Evolutionary conservation across 2,797 vertebrate genomes (phyloP), one percentile per base, ranked within the genome.

Genomic region (Pelobates cultripes): DNA sequence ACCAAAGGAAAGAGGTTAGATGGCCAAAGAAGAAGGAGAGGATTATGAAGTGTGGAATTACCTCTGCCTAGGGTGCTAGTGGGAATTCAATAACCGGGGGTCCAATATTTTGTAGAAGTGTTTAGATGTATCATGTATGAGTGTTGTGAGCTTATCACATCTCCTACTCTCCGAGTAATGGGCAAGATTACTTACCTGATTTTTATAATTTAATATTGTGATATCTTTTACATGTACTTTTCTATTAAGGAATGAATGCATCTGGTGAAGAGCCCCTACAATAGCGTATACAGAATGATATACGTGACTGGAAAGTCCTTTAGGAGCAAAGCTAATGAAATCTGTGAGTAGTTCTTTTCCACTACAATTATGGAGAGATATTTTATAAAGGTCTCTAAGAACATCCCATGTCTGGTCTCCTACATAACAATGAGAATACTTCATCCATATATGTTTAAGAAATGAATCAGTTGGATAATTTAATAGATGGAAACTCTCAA

Each of bases 271-370:
- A 57, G 64, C 75, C 13, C n/a, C 63, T 40, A 66, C 47, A 43
- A 66, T 43, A 12, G 40, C 4, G 4, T 13, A 15, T 4, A 78
- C 67, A 10, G 75, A 64, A 55, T 17, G 53, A 69, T 68, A 77
- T 53, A 78, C 76, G 14, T 41, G 76, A 43, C 55, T 45, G 44
- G 51, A 14, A n/a, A 78, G 53, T 6, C 76, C 76, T 17, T 2
- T 5, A 17, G 2, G 3, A 4, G 69, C 9, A 15, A 78, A 78
- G 17, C 14, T 78, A 28, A 2, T 14, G 40, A 78, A 57, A 28
- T 70, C 41, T 43, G 66, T 60, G 8, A 75, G 3, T n/a, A 4
- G 60, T 40, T 47, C 43, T 17, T 3, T 66, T n/a, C 43, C 73
- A 14, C 40, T 42, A 4, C 66, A 69, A 53, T 57, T 57, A 17